Conservation (phyloP, 2,113 vertebrate genomes). For the Taxidea taxus region DNA sequence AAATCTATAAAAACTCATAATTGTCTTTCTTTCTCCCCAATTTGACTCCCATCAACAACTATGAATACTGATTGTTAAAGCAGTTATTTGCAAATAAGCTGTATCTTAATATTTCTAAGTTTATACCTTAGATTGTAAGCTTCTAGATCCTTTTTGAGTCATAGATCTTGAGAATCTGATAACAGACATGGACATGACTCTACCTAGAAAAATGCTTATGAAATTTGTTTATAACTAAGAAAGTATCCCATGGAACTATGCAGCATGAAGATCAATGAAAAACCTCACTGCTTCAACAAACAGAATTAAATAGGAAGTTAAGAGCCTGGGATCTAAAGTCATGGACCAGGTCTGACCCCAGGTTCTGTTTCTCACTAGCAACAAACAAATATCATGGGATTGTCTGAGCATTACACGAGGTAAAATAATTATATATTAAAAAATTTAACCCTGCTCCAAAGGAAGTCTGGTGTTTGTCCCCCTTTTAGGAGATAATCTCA, state of each 20-base stretch:
- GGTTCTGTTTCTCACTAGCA: background rate
- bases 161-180: background rate
- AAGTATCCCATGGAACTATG: background rate
- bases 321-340: background rate
- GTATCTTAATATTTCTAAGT: background rate
- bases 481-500: background rate
- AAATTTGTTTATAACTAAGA: background rate
- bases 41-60: background rate
- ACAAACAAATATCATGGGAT: background rate
- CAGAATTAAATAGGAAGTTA: background rate
- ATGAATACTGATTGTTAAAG: background rate
- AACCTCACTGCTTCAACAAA: background rate
- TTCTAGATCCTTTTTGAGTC: background rate
- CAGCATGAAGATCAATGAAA: background rate
- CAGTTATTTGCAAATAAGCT: background rate
- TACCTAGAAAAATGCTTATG: background rate
- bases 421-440: background rate
- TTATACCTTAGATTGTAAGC: background rate
- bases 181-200: background rate
- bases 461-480: background rate
- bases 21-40: background rate
- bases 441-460: background rate
- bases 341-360: background rate
- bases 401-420: background rate
- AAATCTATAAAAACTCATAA: background rate